Conservation (phyloP, 2,797 vertebrate genomes). For the Sternotherus odoratus region DNA sequence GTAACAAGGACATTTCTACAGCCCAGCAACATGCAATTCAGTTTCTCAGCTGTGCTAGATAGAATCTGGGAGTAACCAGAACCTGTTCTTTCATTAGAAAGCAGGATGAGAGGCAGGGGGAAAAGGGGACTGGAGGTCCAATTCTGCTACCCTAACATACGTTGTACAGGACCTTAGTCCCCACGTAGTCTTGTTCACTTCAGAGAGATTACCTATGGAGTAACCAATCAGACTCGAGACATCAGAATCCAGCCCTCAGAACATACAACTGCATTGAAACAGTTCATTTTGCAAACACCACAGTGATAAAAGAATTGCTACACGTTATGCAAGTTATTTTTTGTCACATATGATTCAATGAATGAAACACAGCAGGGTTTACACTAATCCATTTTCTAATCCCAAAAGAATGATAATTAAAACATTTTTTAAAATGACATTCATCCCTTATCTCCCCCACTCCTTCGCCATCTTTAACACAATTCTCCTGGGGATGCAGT, state of each 20-base stretch:
- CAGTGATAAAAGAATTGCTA: background rate
- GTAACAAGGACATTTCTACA: background rate
- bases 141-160: background rate
- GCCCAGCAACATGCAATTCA: background rate
- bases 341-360: background rate
- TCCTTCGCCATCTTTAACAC: background rate
- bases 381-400: background rate
- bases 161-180: fast-evolving
- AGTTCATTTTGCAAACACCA: background rate
- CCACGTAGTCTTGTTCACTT: fast-evolving
- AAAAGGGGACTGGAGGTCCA: background rate
- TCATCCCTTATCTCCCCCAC: background rate
- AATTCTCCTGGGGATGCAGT: background rate
- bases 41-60: background rate
- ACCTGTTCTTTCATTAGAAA: background rate
- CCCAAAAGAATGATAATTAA: background rate
- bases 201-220: fast-evolving
- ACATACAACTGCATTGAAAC: fast-evolving
- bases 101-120: background rate
- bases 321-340: background rate
- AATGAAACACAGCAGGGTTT: background rate
- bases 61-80: background rate
- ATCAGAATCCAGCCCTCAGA: background rate
- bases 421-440: background rate
- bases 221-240: background rate